phyloP scores from a whole-genome alignment of 2,797 vertebrate genomes.

The Phoeniculus purpureus region DNA sequence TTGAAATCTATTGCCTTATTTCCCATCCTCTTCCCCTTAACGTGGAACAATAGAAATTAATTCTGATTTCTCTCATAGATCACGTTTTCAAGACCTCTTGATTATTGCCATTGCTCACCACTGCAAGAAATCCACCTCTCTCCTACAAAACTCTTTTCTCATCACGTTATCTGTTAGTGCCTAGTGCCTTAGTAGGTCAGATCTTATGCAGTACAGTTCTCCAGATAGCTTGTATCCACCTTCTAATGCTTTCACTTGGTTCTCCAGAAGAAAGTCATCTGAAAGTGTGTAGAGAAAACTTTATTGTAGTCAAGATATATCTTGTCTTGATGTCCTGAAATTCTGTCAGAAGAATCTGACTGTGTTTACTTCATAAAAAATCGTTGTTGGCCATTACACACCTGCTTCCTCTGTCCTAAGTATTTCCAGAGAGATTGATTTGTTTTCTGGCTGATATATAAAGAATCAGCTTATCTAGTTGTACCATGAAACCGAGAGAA shows the following conservation, averaged over 20 bases:
- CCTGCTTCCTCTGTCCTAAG: background rate
- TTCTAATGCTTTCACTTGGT: background rate
- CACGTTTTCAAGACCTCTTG: slow-evolving; percentile 4
- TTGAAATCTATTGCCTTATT: slow-evolving; percentile 39
- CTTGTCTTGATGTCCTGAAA: background rate
- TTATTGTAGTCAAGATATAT: background rate
- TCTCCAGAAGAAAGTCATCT: background rate
- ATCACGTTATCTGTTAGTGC: background rate
- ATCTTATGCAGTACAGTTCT: background rate
- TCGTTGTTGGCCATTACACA: background rate
- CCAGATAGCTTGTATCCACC: background rate
- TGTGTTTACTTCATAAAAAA: background rate
- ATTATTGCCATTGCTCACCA: background rate
- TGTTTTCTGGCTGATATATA: background rate
- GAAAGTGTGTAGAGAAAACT: background rate
- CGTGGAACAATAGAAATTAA: slow-evolving; percentile 1
- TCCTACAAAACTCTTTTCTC: background rate
- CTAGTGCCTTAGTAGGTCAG: background rate
- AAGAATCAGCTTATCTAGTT: background rate
- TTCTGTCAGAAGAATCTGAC: background rate
- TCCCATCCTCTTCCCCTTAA: background rate
- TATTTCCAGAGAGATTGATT: slow-evolving; percentile 16
- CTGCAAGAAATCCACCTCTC: background rate
- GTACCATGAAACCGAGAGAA: background rate
- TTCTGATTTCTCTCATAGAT: background rate